phyloP scores from a whole-genome alignment of 1,140 invertebrate genomes.

The Drosophila hydei region DNA sequence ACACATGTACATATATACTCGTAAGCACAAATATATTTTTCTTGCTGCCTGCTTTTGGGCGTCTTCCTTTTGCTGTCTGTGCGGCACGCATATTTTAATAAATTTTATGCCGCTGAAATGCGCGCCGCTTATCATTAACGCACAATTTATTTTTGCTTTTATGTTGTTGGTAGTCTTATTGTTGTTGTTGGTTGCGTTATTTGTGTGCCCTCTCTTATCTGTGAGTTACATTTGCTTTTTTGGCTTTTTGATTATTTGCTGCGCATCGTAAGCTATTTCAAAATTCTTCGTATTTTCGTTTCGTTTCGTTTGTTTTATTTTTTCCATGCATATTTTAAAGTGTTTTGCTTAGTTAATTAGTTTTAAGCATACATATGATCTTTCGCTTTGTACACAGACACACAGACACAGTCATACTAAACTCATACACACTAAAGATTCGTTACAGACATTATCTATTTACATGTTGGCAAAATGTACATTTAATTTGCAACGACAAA shows the following conservation, averaged over 20 bases:
- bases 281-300: constrained; percentile 21
- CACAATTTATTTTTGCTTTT: constrained; percentile 83
- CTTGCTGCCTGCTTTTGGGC: constrained; percentile 54
- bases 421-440: constrained; percentile 27
- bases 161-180: constrained; percentile 41
- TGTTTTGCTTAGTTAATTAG: constrained; percentile 68
- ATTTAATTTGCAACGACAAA: constrained; percentile 75
- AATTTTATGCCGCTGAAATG: constrained; percentile 81
- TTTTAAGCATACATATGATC: constrained; percentile 52
- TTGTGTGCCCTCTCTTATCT: constrained; percentile 57
- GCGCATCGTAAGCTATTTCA: constrained; percentile 67
- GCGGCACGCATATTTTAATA: constrained; percentile 77
- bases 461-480: constrained; percentile 77
- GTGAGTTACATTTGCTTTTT: constrained; percentile 81
- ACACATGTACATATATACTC: constrained; percentile 24
- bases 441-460: constrained; percentile 69
- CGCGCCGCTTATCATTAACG: constrained; percentile 80
- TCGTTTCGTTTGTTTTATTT: constrained; percentile 13
- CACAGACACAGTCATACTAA: constrained; percentile 6
- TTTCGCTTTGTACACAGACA: constrained; percentile 28
- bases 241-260: constrained; percentile 79
- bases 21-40: constrained; percentile 68
- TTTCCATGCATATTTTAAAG: constrained; percentile 34
- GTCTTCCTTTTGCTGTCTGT: constrained; percentile 49
- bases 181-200: constrained; percentile 40